Evolutionary conservation across 2,888 invertebrate genomes (phyloP), one percentile per base, ranked within the genome.

Genomic region (Listrodromus nycthemerus): DNA sequence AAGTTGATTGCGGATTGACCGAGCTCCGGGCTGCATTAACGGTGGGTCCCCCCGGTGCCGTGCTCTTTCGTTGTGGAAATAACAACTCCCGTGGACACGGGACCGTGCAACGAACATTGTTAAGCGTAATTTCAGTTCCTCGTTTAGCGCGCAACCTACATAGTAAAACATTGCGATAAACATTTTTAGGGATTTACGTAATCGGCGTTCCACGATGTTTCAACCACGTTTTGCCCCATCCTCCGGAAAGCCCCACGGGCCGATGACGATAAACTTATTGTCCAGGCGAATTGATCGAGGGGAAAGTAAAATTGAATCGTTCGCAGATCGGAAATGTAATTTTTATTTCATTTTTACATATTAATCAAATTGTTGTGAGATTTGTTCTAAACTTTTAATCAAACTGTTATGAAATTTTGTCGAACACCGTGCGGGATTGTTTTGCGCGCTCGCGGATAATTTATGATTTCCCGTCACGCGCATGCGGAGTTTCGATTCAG

Each of bases 381-480:
- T 41, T 10, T 41, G 2, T 41, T 2, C 13, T 1, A 41, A 41
- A 41, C 1, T 45, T 13, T 45, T 45, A 16, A 16, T 16, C 41
- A 16, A 45, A 45, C 16, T 37, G 8, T 45, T 4, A 45, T 45
- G 2, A 45, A 3, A 4, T 45, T 45, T 45, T 45, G 13, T 16
- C 41, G 4, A 45, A 16, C 0, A 2, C 41, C 0, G 41, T 45
- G 41, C 41, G 30, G n/a, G 45, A n/a, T 73, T 30, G 61, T 61
- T 73, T 61, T 73, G 30, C 45, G 45, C 61, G 73, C 61, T 73
- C 45, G 45, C 58, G 73, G 37, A 27, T 73, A 73, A 73, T 73
- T 73, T 73, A 73, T 48, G 45, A 73, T 73, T 73, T 73, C 73
- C 73, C 61, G 73, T 73, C 61, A 73, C 73, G 73, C 61, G 41